Conservation (phyloP, 1,140 invertebrate species). For the Drosophila orosa region DNA sequence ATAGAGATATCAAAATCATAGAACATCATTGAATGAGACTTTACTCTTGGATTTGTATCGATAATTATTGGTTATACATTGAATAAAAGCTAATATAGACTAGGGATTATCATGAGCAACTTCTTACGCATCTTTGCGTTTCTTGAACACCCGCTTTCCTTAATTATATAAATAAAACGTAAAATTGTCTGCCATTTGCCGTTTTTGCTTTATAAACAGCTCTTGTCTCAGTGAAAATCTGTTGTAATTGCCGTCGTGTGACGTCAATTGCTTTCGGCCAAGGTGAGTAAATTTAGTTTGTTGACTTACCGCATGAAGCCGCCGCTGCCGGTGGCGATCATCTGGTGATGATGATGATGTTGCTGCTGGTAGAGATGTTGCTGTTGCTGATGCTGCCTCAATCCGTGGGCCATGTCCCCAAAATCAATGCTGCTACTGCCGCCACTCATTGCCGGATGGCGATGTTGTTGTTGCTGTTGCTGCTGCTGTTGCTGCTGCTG, state of each 20-base stretch:
- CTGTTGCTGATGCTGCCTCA: conserved; percentile 79
- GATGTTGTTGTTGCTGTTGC: conserved; percentile 44
- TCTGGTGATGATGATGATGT: conserved; percentile 54
- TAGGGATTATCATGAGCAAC: not conserved
- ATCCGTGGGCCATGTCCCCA: conserved; percentile 82
- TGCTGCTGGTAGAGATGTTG: conserved; percentile 72
- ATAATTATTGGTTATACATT: too few species aligned
- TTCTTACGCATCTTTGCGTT: not conserved
- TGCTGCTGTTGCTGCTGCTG: conserved; percentile 40
- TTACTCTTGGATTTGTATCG: not conserved
- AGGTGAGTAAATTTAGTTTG: conserved; percentile 57
- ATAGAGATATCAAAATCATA: not conserved
- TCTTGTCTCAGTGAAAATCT: conserved; percentile 34
- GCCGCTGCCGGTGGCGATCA: conserved; percentile 54
- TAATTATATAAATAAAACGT: conserved; percentile 9
- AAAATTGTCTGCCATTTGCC: conserved; percentile 23
- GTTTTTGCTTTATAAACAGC: conserved; percentile 18
- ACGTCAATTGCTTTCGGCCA: conserved; percentile 59
- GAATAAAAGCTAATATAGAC: not conserved
- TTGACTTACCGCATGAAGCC: conserved; percentile 80
- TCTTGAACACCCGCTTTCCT: not conserved
- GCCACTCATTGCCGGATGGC: conserved; percentile 62
- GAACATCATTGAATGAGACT: not conserved
- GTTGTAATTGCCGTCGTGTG: conserved; percentile 48
- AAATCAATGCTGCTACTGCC: conserved; percentile 75